Percentiles rank a stretch among this genome's conserved stretches.
phyloP scores from a whole-genome alignment of 2,113 vertebrate species.

The Nycticebus coucang region DNA sequence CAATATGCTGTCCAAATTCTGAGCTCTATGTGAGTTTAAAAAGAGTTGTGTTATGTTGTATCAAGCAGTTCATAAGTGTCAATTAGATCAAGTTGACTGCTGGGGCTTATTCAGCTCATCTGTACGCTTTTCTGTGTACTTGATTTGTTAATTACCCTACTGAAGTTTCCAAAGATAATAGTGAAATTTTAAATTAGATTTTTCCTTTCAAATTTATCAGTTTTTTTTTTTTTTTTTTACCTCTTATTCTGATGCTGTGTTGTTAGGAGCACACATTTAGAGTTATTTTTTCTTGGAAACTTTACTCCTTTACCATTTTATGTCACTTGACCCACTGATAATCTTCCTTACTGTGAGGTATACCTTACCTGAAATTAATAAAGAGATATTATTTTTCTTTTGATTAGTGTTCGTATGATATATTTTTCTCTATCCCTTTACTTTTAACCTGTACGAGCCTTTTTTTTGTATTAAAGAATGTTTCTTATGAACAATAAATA shows the following conservation, averaged over 20 bases:
- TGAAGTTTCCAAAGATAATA: not conserved
- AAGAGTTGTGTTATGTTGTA: not conserved
- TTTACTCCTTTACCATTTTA: not conserved
- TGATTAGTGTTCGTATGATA: not conserved
- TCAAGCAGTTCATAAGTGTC: not conserved
- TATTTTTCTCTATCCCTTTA: not conserved
- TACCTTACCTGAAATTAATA: not conserved
- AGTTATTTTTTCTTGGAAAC: not conserved
- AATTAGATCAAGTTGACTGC: not conserved
- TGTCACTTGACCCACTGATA: not conserved
- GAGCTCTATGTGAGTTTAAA: not conserved
- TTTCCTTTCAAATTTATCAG: not conserved
- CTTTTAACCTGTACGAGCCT: not conserved
- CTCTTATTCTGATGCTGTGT: not conserved
- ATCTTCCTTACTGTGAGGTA: not conserved
- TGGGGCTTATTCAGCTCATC: not conserved
- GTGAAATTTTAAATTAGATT: not conserved
- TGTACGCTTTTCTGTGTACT: not conserved
- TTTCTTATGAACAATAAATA: not conserved
- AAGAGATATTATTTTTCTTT: not conserved
- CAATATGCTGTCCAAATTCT: not conserved
- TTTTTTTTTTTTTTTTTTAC: not conserved
- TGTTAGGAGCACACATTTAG: not conserved
- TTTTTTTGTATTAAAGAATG: not conserved
- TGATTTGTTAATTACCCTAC: not conserved